Evolutionary conservation across 2,113 vertebrate genomes (phyloP).

Genomic region (Sceloporus undulatus): DNA sequence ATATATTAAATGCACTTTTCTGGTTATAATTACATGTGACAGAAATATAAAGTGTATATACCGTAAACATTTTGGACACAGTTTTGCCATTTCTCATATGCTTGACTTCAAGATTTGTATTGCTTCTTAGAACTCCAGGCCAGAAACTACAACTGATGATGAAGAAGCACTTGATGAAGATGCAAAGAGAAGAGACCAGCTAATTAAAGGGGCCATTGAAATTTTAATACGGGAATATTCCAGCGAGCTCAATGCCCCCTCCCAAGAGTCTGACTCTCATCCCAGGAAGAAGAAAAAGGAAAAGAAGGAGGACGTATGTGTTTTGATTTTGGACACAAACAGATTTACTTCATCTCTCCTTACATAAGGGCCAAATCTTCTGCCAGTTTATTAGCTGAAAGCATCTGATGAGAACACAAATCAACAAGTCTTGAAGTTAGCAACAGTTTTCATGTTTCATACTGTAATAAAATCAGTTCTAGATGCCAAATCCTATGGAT

Average conservation of each 20-base stretch:
- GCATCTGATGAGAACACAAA: constrained; percentile 70
- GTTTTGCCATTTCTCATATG: not conserved
- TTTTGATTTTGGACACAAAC: constrained; percentile 80
- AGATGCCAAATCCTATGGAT: constrained; percentile 59
- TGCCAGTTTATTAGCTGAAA: constrained; percentile 69
- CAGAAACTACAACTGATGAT: constrained; percentile 86
- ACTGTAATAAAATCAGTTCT: constrained; percentile 70
- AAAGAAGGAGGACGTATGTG: constrained; percentile 96
- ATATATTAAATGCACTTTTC: not conserved
- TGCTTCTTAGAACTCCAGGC: constrained; percentile 82
- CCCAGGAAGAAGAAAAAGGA: constrained; percentile 97
- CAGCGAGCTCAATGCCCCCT: constrained; percentile 95
- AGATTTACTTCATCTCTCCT: constrained; percentile 74
- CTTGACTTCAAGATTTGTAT: constrained; percentile 59
- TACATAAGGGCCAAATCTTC: constrained; percentile 74
- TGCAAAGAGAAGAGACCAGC: constrained; percentile 93
- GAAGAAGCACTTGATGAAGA: constrained; percentile 98
- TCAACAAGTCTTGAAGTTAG: constrained; percentile 67
- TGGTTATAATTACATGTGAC: not conserved
- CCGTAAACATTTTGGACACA: constrained; percentile 46
- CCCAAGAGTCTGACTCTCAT: constrained; percentile 93
- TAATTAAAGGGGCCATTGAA: constrained; percentile 95
- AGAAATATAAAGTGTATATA: constrained; percentile 21
- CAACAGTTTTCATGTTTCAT: constrained; percentile 59
- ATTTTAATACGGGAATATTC: constrained; percentile 96